Evolutionary conservation across 2,113 vertebrate species (phyloP), one percentile per base, ranked within the genome.

Genomic region (Tautogolabrus adspersus): DNA sequence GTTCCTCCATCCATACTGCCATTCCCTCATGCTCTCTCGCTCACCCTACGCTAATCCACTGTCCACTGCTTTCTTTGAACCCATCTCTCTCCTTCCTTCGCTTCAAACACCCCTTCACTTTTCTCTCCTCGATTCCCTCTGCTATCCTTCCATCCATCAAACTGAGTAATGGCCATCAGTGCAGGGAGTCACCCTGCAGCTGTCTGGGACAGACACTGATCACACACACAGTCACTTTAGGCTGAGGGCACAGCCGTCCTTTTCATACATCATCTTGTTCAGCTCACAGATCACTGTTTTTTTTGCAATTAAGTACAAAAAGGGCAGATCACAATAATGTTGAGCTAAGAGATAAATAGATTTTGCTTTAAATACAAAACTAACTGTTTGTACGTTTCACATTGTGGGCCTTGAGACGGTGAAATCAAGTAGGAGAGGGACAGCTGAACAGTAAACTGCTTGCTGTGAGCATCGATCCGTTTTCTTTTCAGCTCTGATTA

Each of bases 131-230:
- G 85, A 66, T 61, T 82, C 75, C 76, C 68, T 73, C 54, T 55
- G 34, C 77, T 68, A 76, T 76, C 82, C 77, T 80, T 87, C 87
- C 85, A 92, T 92, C 89, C 88, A 92, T 92, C 92, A 92, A 82
- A 64, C 90, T 91, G 90, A 92, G 87, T 92, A 92, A 92, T 93
- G 84, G 86, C 87, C 81, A 69, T 86, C 83, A 79, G 88, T 86
- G 86, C 89, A 82, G 84, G 79, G 87, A 92, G 85, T 92, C 89
- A 76, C 89, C 90, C 87, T 74, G 83, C 92, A 87, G 91, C 91
- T 92, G 86, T 91, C 85, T 89, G 75, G 79, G 75, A 86, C 84
- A 80, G 80, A 89, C 91, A 88, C 86, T 91, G 88, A 92, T 91
- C 91, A 88, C 88, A 87, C 75, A 89, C 89, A 87, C 86, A 90